phyloP scores from a whole-genome alignment of 2,113 vertebrate genomes.

The Baryphthengus martii region DNA sequence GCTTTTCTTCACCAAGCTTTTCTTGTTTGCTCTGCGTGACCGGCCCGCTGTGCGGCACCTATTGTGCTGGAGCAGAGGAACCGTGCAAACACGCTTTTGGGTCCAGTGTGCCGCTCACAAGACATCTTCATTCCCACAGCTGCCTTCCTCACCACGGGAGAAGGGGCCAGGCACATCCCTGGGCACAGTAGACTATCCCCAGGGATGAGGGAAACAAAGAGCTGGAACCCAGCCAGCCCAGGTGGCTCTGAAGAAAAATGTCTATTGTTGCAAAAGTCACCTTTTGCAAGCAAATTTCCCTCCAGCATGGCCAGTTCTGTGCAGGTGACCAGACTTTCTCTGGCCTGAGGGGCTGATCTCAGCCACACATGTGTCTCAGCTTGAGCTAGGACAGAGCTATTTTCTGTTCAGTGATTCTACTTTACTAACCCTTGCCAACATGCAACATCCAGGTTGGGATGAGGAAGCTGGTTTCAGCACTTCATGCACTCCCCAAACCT shows the following conservation, averaged over 20 bases:
- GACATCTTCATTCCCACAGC: slow-evolving; percentile 27
- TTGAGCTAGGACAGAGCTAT: neutral
- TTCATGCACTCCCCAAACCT: rapidly evolving
- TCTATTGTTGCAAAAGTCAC: neutral
- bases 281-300: neutral
- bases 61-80: neutral
- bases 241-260: neutral
- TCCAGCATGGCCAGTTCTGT: neutral
- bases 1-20: neutral
- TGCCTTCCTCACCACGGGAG: neutral
- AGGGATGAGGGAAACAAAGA: neutral
- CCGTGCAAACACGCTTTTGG: neutral
- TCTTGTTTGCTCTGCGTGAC: neutral
- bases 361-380: neutral
- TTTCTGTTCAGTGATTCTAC: neutral
- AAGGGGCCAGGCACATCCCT: neutral
- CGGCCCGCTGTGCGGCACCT: neutral
- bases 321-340: neutral
- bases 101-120: neutral
- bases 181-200: rapidly evolving
- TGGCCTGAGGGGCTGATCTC: neutral
- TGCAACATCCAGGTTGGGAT: neutral
- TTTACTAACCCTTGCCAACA: neutral
- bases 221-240: rapidly evolving
- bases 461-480: neutral